Conservation (phyloP, 2,113 vertebrate species). For the Scopus umbretta region DNA sequence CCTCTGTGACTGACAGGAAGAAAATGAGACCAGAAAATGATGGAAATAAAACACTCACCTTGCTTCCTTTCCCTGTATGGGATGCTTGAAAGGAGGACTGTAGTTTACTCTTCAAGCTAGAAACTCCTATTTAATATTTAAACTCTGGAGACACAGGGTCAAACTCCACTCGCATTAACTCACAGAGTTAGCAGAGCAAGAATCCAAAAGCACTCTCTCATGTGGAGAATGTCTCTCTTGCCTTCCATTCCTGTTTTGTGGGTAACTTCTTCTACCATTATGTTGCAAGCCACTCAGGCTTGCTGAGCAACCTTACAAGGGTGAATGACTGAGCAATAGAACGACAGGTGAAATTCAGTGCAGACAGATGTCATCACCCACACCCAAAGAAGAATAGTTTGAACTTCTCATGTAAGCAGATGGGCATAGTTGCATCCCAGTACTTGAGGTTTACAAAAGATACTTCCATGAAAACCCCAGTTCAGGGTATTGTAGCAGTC, state of each 20-base stretch:
- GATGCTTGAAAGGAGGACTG: not conserved
- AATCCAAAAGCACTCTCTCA: not conserved
- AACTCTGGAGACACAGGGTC: not conserved
- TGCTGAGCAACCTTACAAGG: not conserved
- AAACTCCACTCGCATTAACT: not conserved
- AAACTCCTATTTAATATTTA: not conserved
- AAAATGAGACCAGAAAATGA: not conserved
- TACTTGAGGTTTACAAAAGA: not conserved
- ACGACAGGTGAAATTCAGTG: not conserved
- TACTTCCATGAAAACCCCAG: not conserved
- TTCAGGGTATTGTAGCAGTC: not conserved
- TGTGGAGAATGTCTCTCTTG: not conserved
- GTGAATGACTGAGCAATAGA: not conserved
- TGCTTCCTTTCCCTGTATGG: not conserved
- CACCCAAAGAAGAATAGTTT: not conserved
- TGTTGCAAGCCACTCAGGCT: not conserved
- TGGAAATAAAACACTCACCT: not conserved
- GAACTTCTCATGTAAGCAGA: not conserved
- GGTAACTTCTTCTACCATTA: not conserved
- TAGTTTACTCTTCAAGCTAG: not conserved
- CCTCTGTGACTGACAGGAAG: not conserved
- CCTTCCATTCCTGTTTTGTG: not conserved
- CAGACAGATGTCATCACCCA: not conserved
- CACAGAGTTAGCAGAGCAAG: not conserved
- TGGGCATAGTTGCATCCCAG: not conserved